Evolutionary conservation across 2,797 vertebrate species (phyloP), one percentile per base, ranked within the genome.

Genomic region (Manis crassicaudata): DNA sequence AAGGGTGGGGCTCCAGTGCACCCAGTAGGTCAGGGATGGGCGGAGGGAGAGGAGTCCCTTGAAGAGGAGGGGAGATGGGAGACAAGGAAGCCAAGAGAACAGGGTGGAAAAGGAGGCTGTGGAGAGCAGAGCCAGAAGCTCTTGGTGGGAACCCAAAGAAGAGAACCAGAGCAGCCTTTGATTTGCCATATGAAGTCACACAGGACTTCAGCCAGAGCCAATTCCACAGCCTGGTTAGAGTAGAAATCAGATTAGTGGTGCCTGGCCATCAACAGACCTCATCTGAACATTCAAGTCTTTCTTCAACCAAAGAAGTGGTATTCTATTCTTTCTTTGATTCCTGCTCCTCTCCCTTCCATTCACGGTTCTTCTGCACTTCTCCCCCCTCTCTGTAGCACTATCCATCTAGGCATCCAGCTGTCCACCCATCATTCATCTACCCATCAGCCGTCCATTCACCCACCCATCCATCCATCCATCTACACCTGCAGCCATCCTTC

Each of bases 321-420:
- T 13, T 81, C 29, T 56, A 20, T 12, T 68, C 68, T 25, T 60
- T 18, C 65, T 88, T 43, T 25, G 21, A n/a, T 50, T 40, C 56
- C 52, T 81, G 9, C 21, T 23, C 56, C 20, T 88, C 89, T 94
- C 89, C 17, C 35, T 89, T 70, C 40, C 56, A 89, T 50, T 85
- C 54, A 60, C n/a, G 20, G 56, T 56, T 77, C 23, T 75, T 67
- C 72, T n/a, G 16, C 17, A 54, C 54, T 43, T 70, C 52, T n/a
- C 35, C 40, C 29, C 6, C 7, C 20, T 91, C 84, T 40, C 5
- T 54, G 35, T 3, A 88, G 20, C 17, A 27, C 23, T 46, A 21
- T 32, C 60, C 1, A 2, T 10, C 43, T 7, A n/a, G 7, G 23
- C 11, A 56, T 32, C n/a, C 40, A 9, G 21, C 12, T 43, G 63